A percentile compares a stretch with the other conserved stretches of the same genome.
Evolutionary conservation across 1,140 invertebrate species (phyloP).

Genomic region (Eufriesea mexicana): DNA sequence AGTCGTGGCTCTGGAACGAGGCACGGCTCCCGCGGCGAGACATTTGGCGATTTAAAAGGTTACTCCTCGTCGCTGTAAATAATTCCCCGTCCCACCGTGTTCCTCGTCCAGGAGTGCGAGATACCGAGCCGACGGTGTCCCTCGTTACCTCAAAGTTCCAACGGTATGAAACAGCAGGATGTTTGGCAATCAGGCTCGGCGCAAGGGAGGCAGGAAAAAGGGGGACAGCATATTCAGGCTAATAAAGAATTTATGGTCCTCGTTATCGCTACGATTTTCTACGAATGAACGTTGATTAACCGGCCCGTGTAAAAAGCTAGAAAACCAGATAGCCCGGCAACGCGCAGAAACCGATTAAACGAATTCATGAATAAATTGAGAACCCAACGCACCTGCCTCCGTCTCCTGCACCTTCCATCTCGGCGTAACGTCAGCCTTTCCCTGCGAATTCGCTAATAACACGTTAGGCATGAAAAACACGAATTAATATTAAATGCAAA

Average conservation of each 20-base stretch:
- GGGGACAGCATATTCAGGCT: slow-evolving; percentile 43
- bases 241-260: slow-evolving; percentile 81
- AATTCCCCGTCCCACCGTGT: not conserved
- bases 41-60: slow-evolving; percentile 72
- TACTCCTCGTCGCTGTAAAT: slow-evolving; percentile 52
- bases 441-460: not conserved
- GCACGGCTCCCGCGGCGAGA: slow-evolving; percentile 56
- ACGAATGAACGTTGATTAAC: slow-evolving; percentile 81
- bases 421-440: slow-evolving; percentile 11
- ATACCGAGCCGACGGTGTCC: not conserved
- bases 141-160: no score
- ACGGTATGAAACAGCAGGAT: not conserved
- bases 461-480: not conserved
- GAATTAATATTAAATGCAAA: not conserved
- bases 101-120: slow-evolving; percentile 13
- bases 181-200: not conserved
- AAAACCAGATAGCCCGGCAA: slow-evolving; percentile 77
- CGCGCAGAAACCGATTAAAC: slow-evolving; percentile 80
- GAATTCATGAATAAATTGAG: slow-evolving; percentile 82
- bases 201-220: not conserved
- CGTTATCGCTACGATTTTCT: slow-evolving; percentile 80
- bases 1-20: slow-evolving; percentile 28
- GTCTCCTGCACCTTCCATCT: slow-evolving; percentile 11
- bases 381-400: slow-evolving; percentile 73
- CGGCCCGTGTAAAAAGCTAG: slow-evolving; percentile 71